Evolutionary conservation across 2,888 invertebrate species (phyloP).

Genomic region (Dastarcus helophoroides): DNA sequence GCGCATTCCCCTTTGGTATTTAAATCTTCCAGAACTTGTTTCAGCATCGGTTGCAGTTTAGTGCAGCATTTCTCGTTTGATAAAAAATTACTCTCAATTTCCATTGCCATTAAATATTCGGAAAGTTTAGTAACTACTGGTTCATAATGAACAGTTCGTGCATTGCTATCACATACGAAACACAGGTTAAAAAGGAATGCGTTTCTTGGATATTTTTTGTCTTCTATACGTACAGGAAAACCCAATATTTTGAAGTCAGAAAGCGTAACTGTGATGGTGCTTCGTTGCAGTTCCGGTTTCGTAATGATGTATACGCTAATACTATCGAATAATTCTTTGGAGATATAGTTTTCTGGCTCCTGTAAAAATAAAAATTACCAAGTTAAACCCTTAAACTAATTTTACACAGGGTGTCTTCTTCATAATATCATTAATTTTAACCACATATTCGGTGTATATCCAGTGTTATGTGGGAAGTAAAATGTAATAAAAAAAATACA

Average conservation of each 20-base stretch:
- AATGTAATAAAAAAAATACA: too few species aligned
- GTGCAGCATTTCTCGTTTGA: conserved; percentile 49
- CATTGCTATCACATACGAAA: conserved; percentile 84
- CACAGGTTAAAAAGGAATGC: conserved; percentile 93
- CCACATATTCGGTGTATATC: too few species aligned
- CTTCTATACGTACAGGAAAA: conserved; percentile 82
- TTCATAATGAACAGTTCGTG: conserved; percentile 86
- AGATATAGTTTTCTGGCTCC: conserved; percentile 83
- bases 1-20: conserved; percentile 53
- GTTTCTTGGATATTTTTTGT: conserved; percentile 81
- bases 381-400: background rate
- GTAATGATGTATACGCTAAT: conserved; percentile 93
- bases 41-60: conserved; percentile 62
- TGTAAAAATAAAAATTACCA: conserved; percentile 31
- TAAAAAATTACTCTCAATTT: conserved; percentile 76
- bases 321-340: conserved; percentile 88
- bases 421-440: too few species aligned
- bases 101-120: conserved; percentile 80
- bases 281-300: conserved; percentile 80
- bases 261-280: conserved; percentile 75
- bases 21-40: conserved; percentile 67
- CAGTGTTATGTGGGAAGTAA: too few species aligned
- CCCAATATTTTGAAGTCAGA: conserved; percentile 81
- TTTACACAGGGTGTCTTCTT: too few species aligned
- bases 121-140: conserved; percentile 89